Percentiles rank a stretch among this genome's conserved stretches.
These are phyloP conservation scores for Lacerta bilineata DNA, from an alignment of 2,797 vertebrate genomes.

Conservation along the genomic window DNA sequence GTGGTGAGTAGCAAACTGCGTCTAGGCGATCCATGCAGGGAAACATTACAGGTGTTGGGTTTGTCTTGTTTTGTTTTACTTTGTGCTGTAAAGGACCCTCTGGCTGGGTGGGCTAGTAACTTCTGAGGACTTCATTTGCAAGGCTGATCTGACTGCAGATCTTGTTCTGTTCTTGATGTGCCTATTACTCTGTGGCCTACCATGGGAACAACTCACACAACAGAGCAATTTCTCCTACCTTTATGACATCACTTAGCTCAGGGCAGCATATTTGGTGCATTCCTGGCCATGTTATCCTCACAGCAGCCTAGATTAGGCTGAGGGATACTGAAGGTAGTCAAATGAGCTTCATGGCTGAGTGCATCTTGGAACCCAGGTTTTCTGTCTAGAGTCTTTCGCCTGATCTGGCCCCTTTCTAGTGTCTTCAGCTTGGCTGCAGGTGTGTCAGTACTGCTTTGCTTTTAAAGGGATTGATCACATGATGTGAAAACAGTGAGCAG, in stretches of 20 bases:
- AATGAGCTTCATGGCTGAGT: background rate
- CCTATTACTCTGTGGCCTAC: background rate
- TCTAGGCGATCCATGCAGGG: background rate
- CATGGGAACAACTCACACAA: background rate
- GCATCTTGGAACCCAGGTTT: background rate
- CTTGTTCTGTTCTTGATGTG: background rate
- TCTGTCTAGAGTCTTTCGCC: background rate
- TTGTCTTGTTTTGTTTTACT: background rate
- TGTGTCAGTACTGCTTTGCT: background rate
- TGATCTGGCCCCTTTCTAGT: background rate
- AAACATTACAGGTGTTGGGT: too few species aligned
- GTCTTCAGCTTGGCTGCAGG: background rate
- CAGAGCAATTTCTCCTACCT: background rate
- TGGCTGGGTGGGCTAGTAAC: background rate
- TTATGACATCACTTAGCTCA: conserved; percentile 2
- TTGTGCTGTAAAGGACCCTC: background rate
- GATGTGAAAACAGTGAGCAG: background rate
- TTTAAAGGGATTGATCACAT: background rate
- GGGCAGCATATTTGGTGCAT: background rate
- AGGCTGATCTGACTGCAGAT: background rate
- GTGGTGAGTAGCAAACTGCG: background rate
- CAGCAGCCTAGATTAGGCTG: background rate
- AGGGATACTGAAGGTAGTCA: background rate
- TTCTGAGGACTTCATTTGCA: background rate
- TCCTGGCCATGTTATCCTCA: background rate